Percentiles rank a stretch among this genome's conserved stretches.
These are phyloP conservation scores for Tachycineta bicolor DNA, from an alignment of 2,113 vertebrate genomes.

Conservation along the genomic window DNA sequence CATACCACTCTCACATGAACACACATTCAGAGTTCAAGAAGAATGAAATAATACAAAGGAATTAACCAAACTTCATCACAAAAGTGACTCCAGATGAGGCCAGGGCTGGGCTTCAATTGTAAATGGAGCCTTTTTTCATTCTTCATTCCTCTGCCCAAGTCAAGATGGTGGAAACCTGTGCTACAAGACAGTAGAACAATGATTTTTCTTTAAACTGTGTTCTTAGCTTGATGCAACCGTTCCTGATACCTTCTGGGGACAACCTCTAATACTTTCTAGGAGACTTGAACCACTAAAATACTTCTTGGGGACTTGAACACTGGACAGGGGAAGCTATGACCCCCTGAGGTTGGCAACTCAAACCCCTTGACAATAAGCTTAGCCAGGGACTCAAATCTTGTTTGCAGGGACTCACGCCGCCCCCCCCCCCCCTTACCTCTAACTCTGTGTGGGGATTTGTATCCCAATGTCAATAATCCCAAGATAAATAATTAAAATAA, in stretches of 20 bases:
- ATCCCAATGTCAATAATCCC: background rate
- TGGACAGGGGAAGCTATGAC: background rate
- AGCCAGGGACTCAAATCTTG: background rate
- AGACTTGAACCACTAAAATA: background rate
- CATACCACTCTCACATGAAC: background rate
- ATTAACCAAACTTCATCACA: background rate
- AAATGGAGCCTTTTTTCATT: background rate
- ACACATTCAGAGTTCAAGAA: background rate
- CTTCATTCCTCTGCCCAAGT: background rate
- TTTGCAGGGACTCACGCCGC: background rate
- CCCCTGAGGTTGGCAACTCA: background rate
- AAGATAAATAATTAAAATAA: background rate
- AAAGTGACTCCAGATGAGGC: background rate
- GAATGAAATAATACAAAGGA: background rate
- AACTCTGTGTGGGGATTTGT: background rate
- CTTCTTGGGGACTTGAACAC: background rate
- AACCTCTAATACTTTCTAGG: background rate
- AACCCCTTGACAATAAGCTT: background rate
- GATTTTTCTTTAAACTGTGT: background rate
- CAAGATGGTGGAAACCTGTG: background rate
- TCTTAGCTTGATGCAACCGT: background rate
- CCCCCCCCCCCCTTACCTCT: background rate
- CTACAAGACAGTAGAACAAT: background rate
- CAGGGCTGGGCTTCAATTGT: rapidly evolving
- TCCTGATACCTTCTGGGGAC: background rate